Base-by-base conservation (phyloP, 2,888 invertebrate species). In the Drosophila subquinaria region DNA sequence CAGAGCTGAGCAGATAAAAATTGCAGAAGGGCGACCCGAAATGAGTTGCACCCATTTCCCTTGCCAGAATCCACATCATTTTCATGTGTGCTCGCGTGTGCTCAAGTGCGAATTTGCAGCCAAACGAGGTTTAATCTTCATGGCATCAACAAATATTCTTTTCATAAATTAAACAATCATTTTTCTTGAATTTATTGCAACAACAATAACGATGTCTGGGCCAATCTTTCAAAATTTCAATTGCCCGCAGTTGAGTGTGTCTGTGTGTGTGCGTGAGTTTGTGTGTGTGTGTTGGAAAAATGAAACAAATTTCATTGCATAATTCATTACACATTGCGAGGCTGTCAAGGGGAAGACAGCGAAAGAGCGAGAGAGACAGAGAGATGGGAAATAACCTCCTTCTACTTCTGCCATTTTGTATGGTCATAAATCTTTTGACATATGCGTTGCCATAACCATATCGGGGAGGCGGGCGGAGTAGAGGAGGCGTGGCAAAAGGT, bases 291-390 rank as follows among this genome's bases (percentile, higher is more conserved):
- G 63, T 30, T 47, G 69, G 50, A 69, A 68, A 85, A 84, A 88
- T 75, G 73, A 88, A 88, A 86, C 83, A 82, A 83, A 81, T 82
- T 81, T 86, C 88, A 88, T 83, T 82, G 82, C 88, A 85, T 85
- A 87, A 85, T 82, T 88, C 88, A 86, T 86, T 78, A 74, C 71
- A 43, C 67, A 72, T 62, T 8, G 43, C 20, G 27, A 51, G 17
- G 27, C 36, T 38, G 57, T 9, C 4, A 17, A 48, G 47, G 8
- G 3, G 11, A n/a, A 17, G 11, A 6, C 6, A 30, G 23, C 23
- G 23, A 27, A 4, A 23, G 23, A 10, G 36, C 13, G 23, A 17
- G 48, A 13, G 45, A 38, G 45, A 9, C 4, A 23, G n/a, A 4
- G 45, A 42, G 53, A 50, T 47, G 59, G 65, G 61, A 55, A 64